Evolutionary conservation across 30 jellyfish, hydroid and myxozoan species (phyloP), one percentile per base, ranked within the genome.

Genomic region (Euphysa ruthae): DNA sequence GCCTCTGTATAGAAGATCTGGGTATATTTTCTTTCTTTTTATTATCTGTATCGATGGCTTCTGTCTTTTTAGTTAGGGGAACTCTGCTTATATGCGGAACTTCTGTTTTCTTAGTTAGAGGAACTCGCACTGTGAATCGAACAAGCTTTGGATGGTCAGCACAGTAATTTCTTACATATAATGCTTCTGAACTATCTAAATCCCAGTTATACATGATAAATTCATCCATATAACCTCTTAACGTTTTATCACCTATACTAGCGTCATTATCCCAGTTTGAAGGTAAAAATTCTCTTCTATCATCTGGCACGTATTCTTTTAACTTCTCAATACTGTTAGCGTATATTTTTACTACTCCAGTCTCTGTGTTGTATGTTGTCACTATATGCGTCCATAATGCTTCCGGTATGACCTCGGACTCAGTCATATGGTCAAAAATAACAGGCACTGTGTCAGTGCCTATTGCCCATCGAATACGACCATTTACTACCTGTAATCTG

Each of bases 91-190:
- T n/a, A 56, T 56, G 69, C n/a, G 80, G 80, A 20, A 68, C 80
- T 10, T 43, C 26, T 19, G 80, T 68, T 58, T 68, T 43, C 49
- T 81, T 88, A 16, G 97, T 88, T 18, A 88, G 80, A 4, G 97
- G 97, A 1, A 88, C 94, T 4, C 91, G 92, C 5, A 88, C 97
- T 14, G 94, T 88, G 57, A 88, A 88, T 46, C 94, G 65, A 16
- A 88, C 97, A 20, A 88, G 91, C 44, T 88, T 88, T 43, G 97
- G 97, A 25, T 79, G 94, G 55, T 88, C 97, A 15, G 97, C 97
- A 78, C 97, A 88, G 58, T 88, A 88, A 27, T 88, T 74, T 13
- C 97, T 83, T 8, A 88, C 91, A 65, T 88, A 88, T 50, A 73
- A 38, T 52, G 94, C 97, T 70, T 88, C 97, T 1, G 93, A 68